Evolutionary conservation across 2,113 vertebrate species (phyloP), one percentile per base, ranked within the genome.

Genomic region (Eubucco bourcierii): DNA sequence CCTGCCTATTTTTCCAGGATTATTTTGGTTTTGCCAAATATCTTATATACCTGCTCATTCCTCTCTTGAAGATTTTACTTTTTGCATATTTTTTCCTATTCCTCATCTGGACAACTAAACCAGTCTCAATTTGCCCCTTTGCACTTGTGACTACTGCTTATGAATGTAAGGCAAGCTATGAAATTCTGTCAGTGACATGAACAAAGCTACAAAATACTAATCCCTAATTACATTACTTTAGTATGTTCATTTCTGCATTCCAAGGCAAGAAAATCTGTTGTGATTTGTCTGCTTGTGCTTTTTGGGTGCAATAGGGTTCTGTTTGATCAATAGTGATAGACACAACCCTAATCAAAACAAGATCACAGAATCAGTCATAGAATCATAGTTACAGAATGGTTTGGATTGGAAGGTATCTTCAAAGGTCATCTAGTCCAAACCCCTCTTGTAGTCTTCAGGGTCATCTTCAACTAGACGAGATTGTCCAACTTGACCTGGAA

Each of bases 81-180:
- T 41, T 61, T 46, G 7, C 11, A 55, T 2, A 9, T n/a, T 0
- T 66, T 60, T 50, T 41, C 15, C 37, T 16, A 6, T 34, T 55
- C 17, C 17, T 3, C 25, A 14, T 31, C 64, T 60, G 10, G 18
- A 7, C 47, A 64, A 53, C 47, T 64, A 7, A 33, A 14, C 14
- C 50, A n/a, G 18, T 50, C 37, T 65, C 44, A 24, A 2, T 70
- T n/a, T 84, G 28, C 6, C 44, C 23, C 18, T 71, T 75, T 74
- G 46, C 11, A 37, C 4, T 9, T 44, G 29, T 50, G 33, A 4
- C 7, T 34, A 8, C 60, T 86, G 9, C 7, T 47, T 16, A 9
- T 11, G 29, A 3, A n/a, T 5, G 3, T 15, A 65, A 55, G 34
- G 21, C 13, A 75, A 75, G 9, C 3, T 2, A 0, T 3, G 0